Conservation (phyloP, 1,140 invertebrate species). For the Rhynchophorus ferrugineus region DNA sequence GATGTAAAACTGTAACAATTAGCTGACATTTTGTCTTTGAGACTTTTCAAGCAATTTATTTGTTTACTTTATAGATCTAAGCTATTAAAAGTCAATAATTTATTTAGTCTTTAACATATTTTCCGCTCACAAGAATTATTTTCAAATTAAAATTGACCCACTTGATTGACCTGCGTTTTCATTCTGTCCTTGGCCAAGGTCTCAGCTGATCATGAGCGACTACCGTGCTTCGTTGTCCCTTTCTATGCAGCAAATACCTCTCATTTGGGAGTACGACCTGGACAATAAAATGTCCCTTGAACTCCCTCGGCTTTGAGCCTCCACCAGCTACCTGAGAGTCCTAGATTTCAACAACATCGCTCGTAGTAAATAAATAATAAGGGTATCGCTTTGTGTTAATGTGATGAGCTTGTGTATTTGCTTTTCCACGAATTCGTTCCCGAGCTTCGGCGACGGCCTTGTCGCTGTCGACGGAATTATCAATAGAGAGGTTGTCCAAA, state of each 20-base stretch:
- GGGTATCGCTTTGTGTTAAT: background rate
- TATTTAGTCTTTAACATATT: too few relatives aligned
- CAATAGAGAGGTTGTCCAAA: conserved; percentile 9
- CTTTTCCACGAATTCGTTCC: background rate
- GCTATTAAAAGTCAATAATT: too few relatives aligned
- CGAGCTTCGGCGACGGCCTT: conserved; percentile 9
- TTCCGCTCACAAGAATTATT: too few relatives aligned
- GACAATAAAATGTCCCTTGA: conserved; percentile 17
- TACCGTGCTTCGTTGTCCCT: conserved; percentile 16
- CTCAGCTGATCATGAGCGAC: conserved; percentile 22
- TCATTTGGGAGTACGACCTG: conserved; percentile 16
- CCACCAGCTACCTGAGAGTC: conserved; percentile 25
- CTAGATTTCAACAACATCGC: conserved; percentile 16
- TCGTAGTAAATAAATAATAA: background rate
- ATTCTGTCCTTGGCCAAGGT: conserved; percentile 11
- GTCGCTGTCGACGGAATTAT: conserved; percentile 16
- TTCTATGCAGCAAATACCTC: conserved; percentile 13
- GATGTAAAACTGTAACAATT: too few relatives aligned
- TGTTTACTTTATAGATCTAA: too few relatives aligned
- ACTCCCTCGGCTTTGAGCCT: conserved; percentile 19
- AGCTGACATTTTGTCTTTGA: too few relatives aligned
- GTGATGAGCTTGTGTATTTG: conserved; percentile 1
- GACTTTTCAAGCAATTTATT: too few relatives aligned
- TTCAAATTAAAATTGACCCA: too few relatives aligned
- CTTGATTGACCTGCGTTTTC: too few relatives aligned